Base-by-base conservation (phyloP, 2,888 invertebrate species). In the Ophonus ardosiacus region DNA sequence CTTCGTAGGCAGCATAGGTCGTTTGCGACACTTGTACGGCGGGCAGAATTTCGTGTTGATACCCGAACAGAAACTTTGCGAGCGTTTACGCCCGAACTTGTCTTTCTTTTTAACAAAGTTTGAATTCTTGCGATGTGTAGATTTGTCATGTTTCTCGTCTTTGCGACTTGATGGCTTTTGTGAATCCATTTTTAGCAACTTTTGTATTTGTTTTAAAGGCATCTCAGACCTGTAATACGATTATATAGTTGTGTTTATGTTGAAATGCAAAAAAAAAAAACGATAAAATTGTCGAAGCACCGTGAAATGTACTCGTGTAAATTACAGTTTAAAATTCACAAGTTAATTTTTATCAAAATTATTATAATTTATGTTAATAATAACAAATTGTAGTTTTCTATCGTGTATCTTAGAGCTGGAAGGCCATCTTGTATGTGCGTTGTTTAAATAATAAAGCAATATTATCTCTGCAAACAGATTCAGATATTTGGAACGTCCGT, bases 1-100 rank as follows among this genome's bases (percentile, higher is more conserved):
- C 91, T 98, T 98, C 0, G 97, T 97, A 0, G 98, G 98, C 80
- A 97, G 95, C 88, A 97, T 96, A 83, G 94, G 94, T 87, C 95
- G 94, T 88, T 96, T 96, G 71, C 71, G 94, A 85, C 96, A 93
- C 88, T 96, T 96, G 88, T 95, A 94, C 0, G 95, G 95, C 74
- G 95, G 93, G 90, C 95, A 95, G 90, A 95, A 95, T 90, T 97
- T 96, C 1, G 95, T 95, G 88, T 94, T 92, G 0, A 91, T 90
- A 82, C 91, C 93, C 21, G 93, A 93, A 31, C 94, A 93, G 88
- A 95, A 95, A 89, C 94, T 94, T 89, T 95, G 95, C 61, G 94
- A 93, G 71, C 96, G 93, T 90, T 96, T 96, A 43, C 96, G 92
- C 51, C 91, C 90, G 91, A 92, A 89, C 91, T 93, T 88, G 91